Conservation (phyloP, 2,113 vertebrate species). For the Phocoena phocoena region DNA sequence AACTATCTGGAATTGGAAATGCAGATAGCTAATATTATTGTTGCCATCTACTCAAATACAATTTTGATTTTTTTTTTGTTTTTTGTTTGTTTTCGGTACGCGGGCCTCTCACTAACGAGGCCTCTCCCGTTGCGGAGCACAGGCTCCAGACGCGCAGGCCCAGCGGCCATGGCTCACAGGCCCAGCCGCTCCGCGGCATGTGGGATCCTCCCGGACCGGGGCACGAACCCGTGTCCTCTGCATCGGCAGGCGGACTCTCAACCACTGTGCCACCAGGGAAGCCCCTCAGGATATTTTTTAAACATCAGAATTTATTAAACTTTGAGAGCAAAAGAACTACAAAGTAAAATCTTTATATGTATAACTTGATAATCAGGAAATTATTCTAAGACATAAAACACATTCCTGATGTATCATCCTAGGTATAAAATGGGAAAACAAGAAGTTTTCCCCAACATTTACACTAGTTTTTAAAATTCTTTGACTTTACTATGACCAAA, state of each 20-base stretch:
- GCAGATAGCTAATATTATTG: not conserved
- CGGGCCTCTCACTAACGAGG: too few relatives aligned
- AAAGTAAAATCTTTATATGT: not conserved
- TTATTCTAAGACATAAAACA: constrained; percentile 22
- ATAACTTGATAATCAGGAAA: not conserved
- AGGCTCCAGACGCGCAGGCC: too few relatives aligned
- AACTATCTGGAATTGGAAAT: not conserved
- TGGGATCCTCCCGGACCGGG: too few relatives aligned
- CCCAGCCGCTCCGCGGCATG: too few relatives aligned
- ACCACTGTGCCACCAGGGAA: too few relatives aligned
- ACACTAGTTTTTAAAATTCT: not conserved
- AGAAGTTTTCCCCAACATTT: not conserved
- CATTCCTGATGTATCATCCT: not conserved
- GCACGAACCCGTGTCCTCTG: too few relatives aligned
- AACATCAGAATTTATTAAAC: constrained; percentile 41
- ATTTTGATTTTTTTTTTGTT: not conserved
- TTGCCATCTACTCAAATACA: not conserved
- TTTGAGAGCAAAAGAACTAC: constrained; percentile 34
- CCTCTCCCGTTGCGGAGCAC: too few relatives aligned
- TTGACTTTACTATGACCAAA: not conserved
- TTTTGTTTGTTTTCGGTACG: too few relatives aligned
- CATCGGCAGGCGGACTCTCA: too few relatives aligned
- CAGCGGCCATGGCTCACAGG: too few relatives aligned
- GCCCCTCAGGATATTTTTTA: not conserved
- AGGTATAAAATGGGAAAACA: not conserved